Percentiles rank a stretch among this genome's conserved stretches.
These are phyloP conservation scores for Bucorvus abyssinicus DNA, from an alignment of 2,797 vertebrate genomes.

Conservation along the genomic window DNA sequence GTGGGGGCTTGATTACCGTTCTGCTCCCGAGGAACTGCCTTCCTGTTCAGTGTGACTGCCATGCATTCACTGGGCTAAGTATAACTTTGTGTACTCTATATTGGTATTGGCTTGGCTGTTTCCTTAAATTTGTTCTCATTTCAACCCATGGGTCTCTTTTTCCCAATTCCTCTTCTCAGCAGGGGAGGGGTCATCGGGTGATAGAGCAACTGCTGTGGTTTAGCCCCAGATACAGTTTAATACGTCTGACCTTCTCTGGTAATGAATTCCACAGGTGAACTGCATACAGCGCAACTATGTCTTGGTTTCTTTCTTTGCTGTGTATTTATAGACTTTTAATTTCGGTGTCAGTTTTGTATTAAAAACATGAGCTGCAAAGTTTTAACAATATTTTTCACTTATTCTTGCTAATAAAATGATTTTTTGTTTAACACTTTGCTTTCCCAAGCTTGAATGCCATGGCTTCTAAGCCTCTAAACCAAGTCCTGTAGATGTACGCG, in stretches of 20 bases:
- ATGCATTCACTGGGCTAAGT: no score
- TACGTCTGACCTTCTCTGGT: not conserved
- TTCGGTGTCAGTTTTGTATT: not conserved
- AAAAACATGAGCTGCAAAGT: not conserved
- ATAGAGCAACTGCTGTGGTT: no score
- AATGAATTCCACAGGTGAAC: constrained; percentile 24
- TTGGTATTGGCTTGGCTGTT: no score
- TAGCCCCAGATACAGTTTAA: not conserved
- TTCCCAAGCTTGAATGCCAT: not conserved
- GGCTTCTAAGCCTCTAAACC: not conserved
- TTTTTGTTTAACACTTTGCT: not conserved
- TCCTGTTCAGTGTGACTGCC: no score
- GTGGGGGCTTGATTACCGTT: no score
- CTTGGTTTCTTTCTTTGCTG: not conserved
- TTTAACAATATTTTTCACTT: not conserved
- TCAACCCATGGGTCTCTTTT: no score
- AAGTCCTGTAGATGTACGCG: not conserved
- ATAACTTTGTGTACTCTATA: no score
- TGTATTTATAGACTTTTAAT: not conserved
- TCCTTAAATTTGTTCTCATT: no score
- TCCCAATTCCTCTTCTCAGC: no score
- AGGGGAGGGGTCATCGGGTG: no score
- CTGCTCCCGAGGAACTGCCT: no score
- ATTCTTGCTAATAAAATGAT: not conserved
- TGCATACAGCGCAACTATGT: not conserved